Conservation (phyloP, 2,888 invertebrate species). For the Parnassius orleans region DNA sequence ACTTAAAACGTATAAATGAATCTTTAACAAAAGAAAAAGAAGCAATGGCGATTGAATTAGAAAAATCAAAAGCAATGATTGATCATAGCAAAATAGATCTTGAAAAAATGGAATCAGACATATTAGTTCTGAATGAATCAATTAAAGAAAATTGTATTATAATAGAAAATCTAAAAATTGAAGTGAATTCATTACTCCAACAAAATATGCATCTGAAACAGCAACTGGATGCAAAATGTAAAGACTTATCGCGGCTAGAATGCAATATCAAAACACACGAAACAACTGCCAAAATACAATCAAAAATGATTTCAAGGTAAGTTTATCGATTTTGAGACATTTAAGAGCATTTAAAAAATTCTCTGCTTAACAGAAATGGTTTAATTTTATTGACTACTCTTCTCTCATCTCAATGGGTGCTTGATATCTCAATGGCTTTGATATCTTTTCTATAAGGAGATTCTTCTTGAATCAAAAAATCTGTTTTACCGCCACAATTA, state of each 20-base stretch:
- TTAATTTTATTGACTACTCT: too few relatives aligned
- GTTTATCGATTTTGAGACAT: not conserved
- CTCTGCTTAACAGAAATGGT: too few relatives aligned
- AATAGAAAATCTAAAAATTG: constrained; percentile 56
- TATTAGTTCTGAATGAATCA: constrained; percentile 54
- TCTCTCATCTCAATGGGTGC: too few relatives aligned
- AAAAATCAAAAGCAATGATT: constrained; percentile 56
- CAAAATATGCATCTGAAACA: constrained; percentile 53
- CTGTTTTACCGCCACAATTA: too few relatives aligned
- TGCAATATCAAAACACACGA: constrained; percentile 69
- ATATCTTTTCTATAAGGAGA: too few relatives aligned
- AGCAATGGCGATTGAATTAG: constrained; percentile 48
- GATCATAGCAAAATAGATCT: constrained; percentile 56
- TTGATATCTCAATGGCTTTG: too few relatives aligned
- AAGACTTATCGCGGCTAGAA: constrained; percentile 53
- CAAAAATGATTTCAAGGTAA: constrained; percentile 65
- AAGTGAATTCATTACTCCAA: constrained; percentile 52
- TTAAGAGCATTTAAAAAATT: too few relatives aligned
- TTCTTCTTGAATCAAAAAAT: too few relatives aligned
- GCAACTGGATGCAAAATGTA: constrained; percentile 58
- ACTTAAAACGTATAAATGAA: constrained; percentile 52
- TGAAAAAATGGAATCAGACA: constrained; percentile 59
- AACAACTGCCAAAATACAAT: constrained; percentile 67
- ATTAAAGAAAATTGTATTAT: constrained; percentile 51
- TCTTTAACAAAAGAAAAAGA: constrained; percentile 56